Conservation (phyloP, 2,113 vertebrate species). For the Rana temporaria region DNA sequence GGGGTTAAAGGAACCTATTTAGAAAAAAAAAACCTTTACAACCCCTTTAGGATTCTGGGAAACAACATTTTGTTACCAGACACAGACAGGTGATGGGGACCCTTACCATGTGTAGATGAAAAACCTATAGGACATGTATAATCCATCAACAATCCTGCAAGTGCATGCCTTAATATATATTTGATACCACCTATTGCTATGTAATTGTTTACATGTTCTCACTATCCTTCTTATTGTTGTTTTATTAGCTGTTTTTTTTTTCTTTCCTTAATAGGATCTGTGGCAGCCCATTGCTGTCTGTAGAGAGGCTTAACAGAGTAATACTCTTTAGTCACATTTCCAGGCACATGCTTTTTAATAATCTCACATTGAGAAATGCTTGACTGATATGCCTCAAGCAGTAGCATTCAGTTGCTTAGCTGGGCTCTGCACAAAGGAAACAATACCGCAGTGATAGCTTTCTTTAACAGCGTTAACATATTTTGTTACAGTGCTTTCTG, state of each 20-base stretch:
- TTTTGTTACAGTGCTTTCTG: slow-evolving; percentile 66
- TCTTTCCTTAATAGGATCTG: slow-evolving; percentile 34
- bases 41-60: too few relatives aligned
- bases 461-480: slow-evolving; percentile 60
- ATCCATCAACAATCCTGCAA: too few relatives aligned
- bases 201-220: too few relatives aligned
- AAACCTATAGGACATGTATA: too few relatives aligned
- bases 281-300: slow-evolving; percentile 39
- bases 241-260: slow-evolving; percentile 43
- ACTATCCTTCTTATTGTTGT: slow-evolving; percentile 22
- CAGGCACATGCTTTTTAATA: slow-evolving; percentile 55
- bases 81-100: too few relatives aligned
- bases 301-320: slow-evolving; percentile 46
- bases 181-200: too few relatives aligned
- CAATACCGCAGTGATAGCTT: slow-evolving; percentile 62
- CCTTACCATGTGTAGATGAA: too few relatives aligned
- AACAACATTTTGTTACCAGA: too few relatives aligned
- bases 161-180: too few relatives aligned
- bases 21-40: too few relatives aligned
- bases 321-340: slow-evolving; percentile 52
- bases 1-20: too few relatives aligned
- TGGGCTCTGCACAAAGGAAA: slow-evolving; percentile 45
- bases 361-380: slow-evolving; percentile 53
- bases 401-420: slow-evolving; percentile 51
- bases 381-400: slow-evolving; percentile 53